These are phyloP conservation scores for Drosophila multiciliata DNA, from an alignment of 2,888 invertebrate species.

Conservation along the genomic window DNA sequence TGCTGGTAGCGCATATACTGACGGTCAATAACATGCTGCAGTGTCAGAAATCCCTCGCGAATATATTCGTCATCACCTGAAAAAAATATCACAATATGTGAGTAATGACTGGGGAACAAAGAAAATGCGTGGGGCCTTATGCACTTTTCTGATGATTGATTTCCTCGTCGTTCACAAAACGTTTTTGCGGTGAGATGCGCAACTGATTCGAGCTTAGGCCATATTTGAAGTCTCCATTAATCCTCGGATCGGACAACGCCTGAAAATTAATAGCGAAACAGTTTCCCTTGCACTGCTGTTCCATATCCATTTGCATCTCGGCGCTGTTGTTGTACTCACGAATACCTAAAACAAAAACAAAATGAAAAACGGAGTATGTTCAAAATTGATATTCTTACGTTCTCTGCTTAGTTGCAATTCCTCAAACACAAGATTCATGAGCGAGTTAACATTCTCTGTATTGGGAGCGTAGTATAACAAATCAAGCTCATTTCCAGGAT, in stretches of 20 bases:
- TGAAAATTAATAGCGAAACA: conserved; percentile 78
- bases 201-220: conserved; percentile 85
- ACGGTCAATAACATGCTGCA: conserved; percentile 88
- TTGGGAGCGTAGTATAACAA: conserved; percentile 75
- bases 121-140: neutral
- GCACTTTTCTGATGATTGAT: conserved; percentile 76
- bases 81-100: conserved; percentile 32
- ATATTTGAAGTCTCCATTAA: conserved; percentile 76
- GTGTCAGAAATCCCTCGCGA: conserved; percentile 86
- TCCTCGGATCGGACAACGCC: conserved; percentile 43
- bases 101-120: conserved; percentile 9
- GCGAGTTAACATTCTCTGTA: conserved; percentile 42
- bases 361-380: neutral
- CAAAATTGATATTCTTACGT: conserved; percentile 53
- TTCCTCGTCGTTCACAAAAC: conserved; percentile 81
- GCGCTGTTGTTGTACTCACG: conserved; percentile 53
- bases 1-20: conserved; percentile 85
- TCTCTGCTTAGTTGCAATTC: conserved; percentile 67
- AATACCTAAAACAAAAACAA: conserved; percentile 49
- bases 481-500: conserved; percentile 74
- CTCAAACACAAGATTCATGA: conserved; percentile 75
- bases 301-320: conserved; percentile 71
- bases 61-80: conserved; percentile 85
- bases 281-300: conserved; percentile 70
- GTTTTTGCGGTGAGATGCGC: conserved; percentile 82